Evolutionary conservation across 1,140 invertebrate genomes (phyloP), one percentile per base, ranked within the genome.

Genomic region (Saxidomus purpurata): DNA sequence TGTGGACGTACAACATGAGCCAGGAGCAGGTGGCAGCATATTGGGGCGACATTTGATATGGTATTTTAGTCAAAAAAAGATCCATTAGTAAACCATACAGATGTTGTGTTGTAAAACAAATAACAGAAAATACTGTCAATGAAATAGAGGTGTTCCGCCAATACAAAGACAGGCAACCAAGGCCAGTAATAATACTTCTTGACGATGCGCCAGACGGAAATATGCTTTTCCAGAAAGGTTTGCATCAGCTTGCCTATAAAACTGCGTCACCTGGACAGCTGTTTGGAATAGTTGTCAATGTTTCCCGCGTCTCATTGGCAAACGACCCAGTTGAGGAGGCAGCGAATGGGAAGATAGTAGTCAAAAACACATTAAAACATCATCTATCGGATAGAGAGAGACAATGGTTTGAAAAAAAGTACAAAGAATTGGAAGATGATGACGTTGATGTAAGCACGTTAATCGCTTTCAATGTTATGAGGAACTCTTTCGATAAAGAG

Each of bases 391-490:
- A 47, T 17, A 76, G 36, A n/a, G 84, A 86, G 25, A 55, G n/a
- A 22, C 0, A 22, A 38, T 86, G 84, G 84, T 86, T 86, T 61
- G 84, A 86, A 15, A 77, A 77, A 25, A 86, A 86, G 36, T 86
- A 76, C 31, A 76, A 86, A 40, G 69, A 86, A 25, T 43, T 86
- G 36, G 69, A 86, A 40, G 28, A 25, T 52, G 49, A 52, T n/a
- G 43, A 38, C 36, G 49, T 86, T 40, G 71, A 86, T 25, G 84
- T 86, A 22, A 61, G 77, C 17, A 86, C 84, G n/a, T 25, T 86
- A 28, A 76, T 86, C 25, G 69, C 84, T 28, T 86, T 86, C 55
- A 86, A 86, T 38, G 69, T 86, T 13, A 76, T 86, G 84, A 76
- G 84, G 43, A 52, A 86, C 49, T 86, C 84, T 1, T 86, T 86